Conservation (phyloP, 2,888 invertebrate species). For the Netelia inedita region DNA sequence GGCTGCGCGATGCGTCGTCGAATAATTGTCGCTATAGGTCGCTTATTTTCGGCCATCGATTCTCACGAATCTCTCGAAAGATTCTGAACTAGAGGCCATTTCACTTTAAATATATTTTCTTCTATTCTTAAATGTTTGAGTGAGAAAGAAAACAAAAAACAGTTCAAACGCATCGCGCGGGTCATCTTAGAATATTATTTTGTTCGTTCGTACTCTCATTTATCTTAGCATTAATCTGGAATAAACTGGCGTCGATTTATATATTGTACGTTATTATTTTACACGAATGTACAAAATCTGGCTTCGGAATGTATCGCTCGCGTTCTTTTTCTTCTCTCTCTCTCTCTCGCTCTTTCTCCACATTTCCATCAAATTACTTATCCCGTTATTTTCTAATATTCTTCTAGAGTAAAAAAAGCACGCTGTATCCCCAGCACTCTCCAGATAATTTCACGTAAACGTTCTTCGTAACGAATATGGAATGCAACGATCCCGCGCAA, state of each 20-base stretch:
- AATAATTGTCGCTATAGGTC: constrained; percentile 23
- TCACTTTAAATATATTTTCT: not conserved
- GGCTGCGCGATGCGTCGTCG: constrained; percentile 65
- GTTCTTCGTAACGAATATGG: constrained; percentile 14
- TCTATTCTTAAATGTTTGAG: constrained; percentile 8
- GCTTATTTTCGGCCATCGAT: constrained; percentile 24
- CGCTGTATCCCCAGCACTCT: not conserved
- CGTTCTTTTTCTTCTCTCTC: constrained; percentile 36
- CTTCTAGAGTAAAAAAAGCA: constrained; percentile 49
- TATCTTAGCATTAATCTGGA: constrained; percentile 52
- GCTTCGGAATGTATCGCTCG: constrained; percentile 64
- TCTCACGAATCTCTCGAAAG: constrained; percentile 12
- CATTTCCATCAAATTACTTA: not conserved
- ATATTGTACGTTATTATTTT: constrained; percentile 73
- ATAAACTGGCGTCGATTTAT: constrained; percentile 79
- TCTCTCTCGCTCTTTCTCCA: not conserved
- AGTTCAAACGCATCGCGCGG: constrained; percentile 65
- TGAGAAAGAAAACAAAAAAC: constrained; percentile 22
- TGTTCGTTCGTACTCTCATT: constrained; percentile 34
- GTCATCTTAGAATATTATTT: constrained; percentile 57
- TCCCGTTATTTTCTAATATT: constrained; percentile 26
- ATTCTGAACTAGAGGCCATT: constrained; percentile 19
- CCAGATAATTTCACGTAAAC: constrained; percentile 21
- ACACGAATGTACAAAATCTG: constrained; percentile 81
- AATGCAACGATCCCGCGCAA: constrained; percentile 32